Evolutionary conservation across 2,888 invertebrate genomes (phyloP), one percentile per base, ranked within the genome.

Genomic region (Synanthedon vespiformis): DNA sequence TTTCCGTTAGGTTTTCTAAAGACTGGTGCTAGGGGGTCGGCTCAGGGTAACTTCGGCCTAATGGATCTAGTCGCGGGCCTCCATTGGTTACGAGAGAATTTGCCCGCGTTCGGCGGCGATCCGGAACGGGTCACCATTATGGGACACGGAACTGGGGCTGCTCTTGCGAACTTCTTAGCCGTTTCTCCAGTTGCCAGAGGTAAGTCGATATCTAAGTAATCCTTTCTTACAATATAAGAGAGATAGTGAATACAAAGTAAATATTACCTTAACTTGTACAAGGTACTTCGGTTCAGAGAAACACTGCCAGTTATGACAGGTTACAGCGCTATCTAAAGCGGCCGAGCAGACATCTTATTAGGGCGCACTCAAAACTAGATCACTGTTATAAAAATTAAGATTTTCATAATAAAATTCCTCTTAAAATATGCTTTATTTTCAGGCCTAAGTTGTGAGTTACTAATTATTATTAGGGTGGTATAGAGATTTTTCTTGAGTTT

Each of bases 141-240:
- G 89, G 98, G 99, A 2, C 98, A 99, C 77, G 96, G 97, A 34
- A 96, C 97, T 34, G 99, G 99, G 5, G 99, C 98, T 10, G 96
- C 98, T 1, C 90, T 98, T 51, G 97, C 98, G 62, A 98, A 99
- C 88, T 94, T 98, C 70, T 92, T 99, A 55, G 94, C 97, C 62
- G 94, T 98, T 40, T 98, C 99, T 41, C 98, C 98, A 16, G 96
- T 97, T 64, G 94, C 96, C 51, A 94, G 94, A 91, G 96, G 97
- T 97, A 87, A 79, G 73, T 44, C 14, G 8, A 44, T 61, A 18
- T 48, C n/a, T 2, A 44, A 44, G 13, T 2, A 44, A n/a, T 11
- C 2, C 40, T 40, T 40, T 49, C 11, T 49, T 49, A 22, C 0
- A 12, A 22, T 12, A 49, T 5, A 12, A 41, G 11, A 41, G 13